These are phyloP conservation scores for Mormyrus iriodes DNA, from an alignment of 2,113 vertebrate genomes.

Conservation along the genomic window DNA sequence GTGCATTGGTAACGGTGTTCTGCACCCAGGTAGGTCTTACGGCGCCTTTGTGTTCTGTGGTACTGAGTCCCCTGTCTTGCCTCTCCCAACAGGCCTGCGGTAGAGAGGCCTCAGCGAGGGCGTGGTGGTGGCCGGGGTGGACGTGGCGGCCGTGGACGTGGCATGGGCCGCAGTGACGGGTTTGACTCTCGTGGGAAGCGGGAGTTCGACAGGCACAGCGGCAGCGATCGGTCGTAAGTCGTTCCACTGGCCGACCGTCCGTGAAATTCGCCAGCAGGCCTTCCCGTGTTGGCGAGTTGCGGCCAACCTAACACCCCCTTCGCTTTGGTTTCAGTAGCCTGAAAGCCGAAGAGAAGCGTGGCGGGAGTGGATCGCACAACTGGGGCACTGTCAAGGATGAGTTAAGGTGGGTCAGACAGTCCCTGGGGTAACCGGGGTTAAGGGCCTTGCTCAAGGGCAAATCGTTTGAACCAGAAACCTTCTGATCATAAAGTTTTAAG, in stretches of 20 bases:
- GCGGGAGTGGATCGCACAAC: slow-evolving; percentile 95
- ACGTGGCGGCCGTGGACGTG: slow-evolving; percentile 82
- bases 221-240: slow-evolving; percentile 95
- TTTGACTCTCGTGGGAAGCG: slow-evolving; percentile 95
- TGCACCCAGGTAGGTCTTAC: background rate
- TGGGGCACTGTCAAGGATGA: slow-evolving; percentile 99
- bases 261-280: accelerated
- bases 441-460: background rate
- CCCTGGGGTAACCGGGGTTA: background rate
- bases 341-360: slow-evolving; percentile 95
- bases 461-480: background rate
- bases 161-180: slow-evolving; percentile 85
- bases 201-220: slow-evolving; percentile 96
- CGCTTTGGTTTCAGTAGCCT: slow-evolving; percentile 91
- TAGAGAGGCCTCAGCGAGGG: slow-evolving; percentile 83
- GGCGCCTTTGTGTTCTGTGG: background rate
- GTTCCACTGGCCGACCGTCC: background rate
- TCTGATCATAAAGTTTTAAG: background rate
- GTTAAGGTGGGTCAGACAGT: slow-evolving; percentile 67
- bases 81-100: slow-evolving; percentile 63
- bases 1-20: background rate
- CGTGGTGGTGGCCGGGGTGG: slow-evolving; percentile 76
- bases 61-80: background rate
- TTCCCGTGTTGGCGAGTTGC: background rate
- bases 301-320: slow-evolving; percentile 25